These are phyloP conservation scores for Sebastes matsubarae DNA, from an alignment of 2,797 vertebrate genomes.

Conservation along the genomic window DNA sequence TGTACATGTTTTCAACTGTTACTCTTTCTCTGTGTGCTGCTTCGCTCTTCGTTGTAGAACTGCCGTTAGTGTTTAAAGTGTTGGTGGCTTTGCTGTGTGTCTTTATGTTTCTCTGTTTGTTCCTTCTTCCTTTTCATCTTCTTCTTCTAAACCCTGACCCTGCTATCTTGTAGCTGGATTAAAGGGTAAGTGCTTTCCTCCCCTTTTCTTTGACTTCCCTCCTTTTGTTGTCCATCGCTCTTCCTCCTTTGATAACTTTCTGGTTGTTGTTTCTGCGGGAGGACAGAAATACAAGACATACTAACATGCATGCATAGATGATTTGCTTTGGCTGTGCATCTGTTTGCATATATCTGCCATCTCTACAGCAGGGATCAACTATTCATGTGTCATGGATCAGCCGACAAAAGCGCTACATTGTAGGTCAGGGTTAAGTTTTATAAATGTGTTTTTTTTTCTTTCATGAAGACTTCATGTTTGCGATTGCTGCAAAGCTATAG, in stretches of 20 bases:
- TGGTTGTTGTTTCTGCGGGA: conserved; percentile 74
- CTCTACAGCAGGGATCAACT: conserved; percentile 79
- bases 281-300: conserved; percentile 78
- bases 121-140: conserved; percentile 87
- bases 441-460: neutral
- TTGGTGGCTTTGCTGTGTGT: conserved; percentile 63
- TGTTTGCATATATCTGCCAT: conserved; percentile 89
- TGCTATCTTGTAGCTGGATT: conserved; percentile 96
- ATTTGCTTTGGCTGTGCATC: conserved; percentile 59
- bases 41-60: conserved; percentile 43
- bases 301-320: conserved; percentile 86
- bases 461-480: neutral
- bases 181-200: conserved; percentile 88
- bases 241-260: conserved; percentile 60
- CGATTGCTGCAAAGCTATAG: neutral
- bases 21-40: conserved; percentile 37
- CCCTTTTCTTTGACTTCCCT: conserved; percentile 80
- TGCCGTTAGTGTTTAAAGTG: conserved; percentile 48
- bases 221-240: conserved; percentile 13
- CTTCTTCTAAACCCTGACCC: conserved; percentile 74
- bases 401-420: neutral
- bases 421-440: neutral
- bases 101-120: conserved; percentile 75
- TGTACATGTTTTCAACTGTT: conserved; percentile 7
- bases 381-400: conserved; percentile 42